Percentiles rank a stretch among this genome's conserved stretches.
Conservation (phyloP, 2,888 invertebrate genomes). For the Leptopilina syphax region DNA sequence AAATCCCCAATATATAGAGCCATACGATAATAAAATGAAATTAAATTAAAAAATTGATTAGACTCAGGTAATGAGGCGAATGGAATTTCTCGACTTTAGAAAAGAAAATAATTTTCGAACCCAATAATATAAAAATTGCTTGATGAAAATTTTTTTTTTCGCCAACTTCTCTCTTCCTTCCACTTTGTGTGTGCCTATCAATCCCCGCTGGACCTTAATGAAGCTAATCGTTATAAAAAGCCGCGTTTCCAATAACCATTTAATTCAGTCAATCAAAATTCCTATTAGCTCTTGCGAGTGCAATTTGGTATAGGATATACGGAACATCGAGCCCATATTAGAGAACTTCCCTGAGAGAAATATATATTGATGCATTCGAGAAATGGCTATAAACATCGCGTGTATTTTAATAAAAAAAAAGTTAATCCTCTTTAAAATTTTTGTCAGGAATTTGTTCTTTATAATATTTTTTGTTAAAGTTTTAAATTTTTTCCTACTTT, state of each 20-base stretch:
- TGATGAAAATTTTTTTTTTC: slow-evolving; percentile 54
- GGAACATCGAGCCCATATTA: slow-evolving; percentile 71
- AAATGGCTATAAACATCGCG: slow-evolving; percentile 63
- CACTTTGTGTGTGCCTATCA: slow-evolving; percentile 4
- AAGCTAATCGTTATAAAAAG: slow-evolving; percentile 63
- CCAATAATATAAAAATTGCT: slow-evolving; percentile 67
- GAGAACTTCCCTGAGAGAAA: slow-evolving; percentile 68
- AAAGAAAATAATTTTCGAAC: slow-evolving; percentile 67
- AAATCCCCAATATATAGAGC: neutral
- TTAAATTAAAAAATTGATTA: slow-evolving; percentile 69
- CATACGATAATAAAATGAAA: slow-evolving; percentile 44
- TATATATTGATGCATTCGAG: slow-evolving; percentile 66
- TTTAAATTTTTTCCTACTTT: too few species aligned
- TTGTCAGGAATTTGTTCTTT: too few species aligned
- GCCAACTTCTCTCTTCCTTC: neutral
- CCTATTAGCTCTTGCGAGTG: slow-evolving; percentile 73
- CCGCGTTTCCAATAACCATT: slow-evolving; percentile 75
- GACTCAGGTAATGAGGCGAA: slow-evolving; percentile 59
- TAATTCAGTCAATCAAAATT: slow-evolving; percentile 77
- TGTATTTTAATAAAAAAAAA: too few species aligned
- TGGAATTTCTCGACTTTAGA: slow-evolving; percentile 52
- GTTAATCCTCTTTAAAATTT: too few species aligned
- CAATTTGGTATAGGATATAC: slow-evolving; percentile 72
- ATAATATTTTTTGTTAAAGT: too few species aligned
- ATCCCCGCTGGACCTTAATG: slow-evolving; percentile 37